Conservation (phyloP, 2,797 vertebrate genomes). For the Hydrophis major region DNA sequence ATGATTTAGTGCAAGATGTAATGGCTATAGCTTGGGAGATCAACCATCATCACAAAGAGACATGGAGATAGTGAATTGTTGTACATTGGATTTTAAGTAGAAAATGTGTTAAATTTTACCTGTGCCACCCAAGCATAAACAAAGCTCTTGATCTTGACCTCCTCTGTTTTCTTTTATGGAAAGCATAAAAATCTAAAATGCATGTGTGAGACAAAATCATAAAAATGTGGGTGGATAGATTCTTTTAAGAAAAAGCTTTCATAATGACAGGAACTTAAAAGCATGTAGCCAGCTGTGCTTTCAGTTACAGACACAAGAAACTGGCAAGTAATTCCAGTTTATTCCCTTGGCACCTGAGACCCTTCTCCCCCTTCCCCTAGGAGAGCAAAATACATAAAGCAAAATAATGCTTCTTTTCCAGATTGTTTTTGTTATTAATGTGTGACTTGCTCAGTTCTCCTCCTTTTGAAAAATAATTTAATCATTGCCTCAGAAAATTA, state of each 20-base stretch:
- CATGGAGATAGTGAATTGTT: neutral
- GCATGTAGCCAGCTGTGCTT: neutral
- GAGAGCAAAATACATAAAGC: neutral
- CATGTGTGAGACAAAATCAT: conserved; percentile 34
- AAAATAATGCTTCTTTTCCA: neutral
- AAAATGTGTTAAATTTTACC: neutral
- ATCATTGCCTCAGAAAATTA: neutral
- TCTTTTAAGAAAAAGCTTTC: conserved; percentile 38
- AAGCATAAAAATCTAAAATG: neutral
- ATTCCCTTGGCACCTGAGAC: neutral
- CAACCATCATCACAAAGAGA: neutral
- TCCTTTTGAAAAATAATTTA: neutral
- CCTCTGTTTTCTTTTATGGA: neutral
- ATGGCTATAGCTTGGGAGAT: neutral
- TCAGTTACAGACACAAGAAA: conserved; percentile 41
- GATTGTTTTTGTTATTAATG: neutral
- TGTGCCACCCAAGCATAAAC: neutral
- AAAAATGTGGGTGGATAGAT: conserved; percentile 44
- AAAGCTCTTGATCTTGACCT: neutral
- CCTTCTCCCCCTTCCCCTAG: neutral
- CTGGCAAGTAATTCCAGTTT: neutral
- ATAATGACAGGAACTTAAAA: conserved; percentile 25
- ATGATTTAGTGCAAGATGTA: neutral
- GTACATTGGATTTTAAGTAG: neutral
- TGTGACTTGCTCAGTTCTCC: neutral